Conservation (phyloP, 1,140 invertebrate species). For the Copidosoma floridanum region DNA sequence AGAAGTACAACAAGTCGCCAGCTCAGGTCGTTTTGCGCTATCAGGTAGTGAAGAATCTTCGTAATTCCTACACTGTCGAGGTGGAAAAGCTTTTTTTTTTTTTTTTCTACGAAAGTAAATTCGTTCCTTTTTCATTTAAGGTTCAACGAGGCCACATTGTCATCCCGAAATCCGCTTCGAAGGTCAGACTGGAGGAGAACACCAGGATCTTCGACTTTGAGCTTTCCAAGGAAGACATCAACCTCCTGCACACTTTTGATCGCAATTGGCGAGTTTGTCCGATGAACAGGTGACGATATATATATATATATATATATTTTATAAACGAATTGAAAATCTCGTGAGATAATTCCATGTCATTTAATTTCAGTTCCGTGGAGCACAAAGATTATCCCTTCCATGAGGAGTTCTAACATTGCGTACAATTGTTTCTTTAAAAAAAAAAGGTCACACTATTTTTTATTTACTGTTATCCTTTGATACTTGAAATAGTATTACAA, state of each 20-base stretch:
- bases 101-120: not conserved
- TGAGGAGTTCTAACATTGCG: conserved; percentile 20
- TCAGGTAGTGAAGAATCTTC: conserved; percentile 46
- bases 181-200: conserved; percentile 73
- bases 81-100: not conserved
- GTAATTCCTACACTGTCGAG: not conserved
- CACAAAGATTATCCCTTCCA: conserved; percentile 25
- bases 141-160: conserved; percentile 74
- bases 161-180: conserved; percentile 81
- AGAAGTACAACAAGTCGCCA: conserved; percentile 69
- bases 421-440: too few relatives aligned
- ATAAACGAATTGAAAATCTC: not conserved
- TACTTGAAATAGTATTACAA: too few relatives aligned
- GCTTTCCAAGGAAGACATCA: conserved; percentile 52
- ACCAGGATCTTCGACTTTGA: conserved; percentile 76
- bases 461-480: too few relatives aligned
- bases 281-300: conserved; percentile 11
- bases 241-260: conserved; percentile 35
- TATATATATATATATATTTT: not conserved
- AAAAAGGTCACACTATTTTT: too few relatives aligned
- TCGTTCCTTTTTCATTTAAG: conserved; percentile 52
- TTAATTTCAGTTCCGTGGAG: conserved; percentile 14
- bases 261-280: conserved; percentile 27
- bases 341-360: too few relatives aligned
- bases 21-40: conserved; percentile 66